Conservation (phyloP, 2,113 vertebrate genomes). For the Aphelocoma coerulescens region DNA sequence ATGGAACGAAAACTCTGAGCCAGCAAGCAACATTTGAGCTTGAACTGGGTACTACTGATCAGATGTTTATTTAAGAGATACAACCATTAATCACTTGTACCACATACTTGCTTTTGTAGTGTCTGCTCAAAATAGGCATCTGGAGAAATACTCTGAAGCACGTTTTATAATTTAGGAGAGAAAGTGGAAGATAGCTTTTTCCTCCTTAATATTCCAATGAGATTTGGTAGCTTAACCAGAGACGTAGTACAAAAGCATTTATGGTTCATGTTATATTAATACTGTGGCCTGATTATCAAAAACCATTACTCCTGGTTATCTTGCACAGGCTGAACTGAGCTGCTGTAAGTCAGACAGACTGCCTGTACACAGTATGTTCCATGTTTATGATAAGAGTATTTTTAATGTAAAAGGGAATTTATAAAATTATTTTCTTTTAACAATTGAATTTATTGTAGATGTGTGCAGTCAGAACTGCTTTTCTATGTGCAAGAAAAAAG, state of each 20-base stretch:
- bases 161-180: slow-evolving; percentile 48
- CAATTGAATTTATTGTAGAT: slow-evolving; percentile 68
- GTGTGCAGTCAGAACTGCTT: slow-evolving; percentile 53
- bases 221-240: slow-evolving; percentile 75
- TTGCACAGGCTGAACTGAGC: slow-evolving; percentile 65
- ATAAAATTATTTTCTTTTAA: slow-evolving; percentile 74
- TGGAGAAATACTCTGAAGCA: slow-evolving; percentile 33
- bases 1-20: slow-evolving; percentile 33
- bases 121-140: background rate
- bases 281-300: slow-evolving; percentile 80
- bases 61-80: slow-evolving; percentile 5
- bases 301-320: slow-evolving; percentile 81
- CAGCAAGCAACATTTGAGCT: background rate
- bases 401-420: slow-evolving; percentile 70
- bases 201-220: slow-evolving; percentile 78
- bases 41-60: background rate
- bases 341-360: slow-evolving; percentile 74
- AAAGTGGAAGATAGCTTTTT: slow-evolving; percentile 58
- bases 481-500: background rate
- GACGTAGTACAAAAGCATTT: slow-evolving; percentile 70
- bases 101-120: background rate
- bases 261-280: slow-evolving; percentile 84
- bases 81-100: slow-evolving; percentile 6
- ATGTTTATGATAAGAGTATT: slow-evolving; percentile 71
- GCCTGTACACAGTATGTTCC: slow-evolving; percentile 60